Percentiles rank a stretch among this genome's conserved stretches.
These are phyloP conservation scores for Zaprionus inermis DNA, from an alignment of 1,140 invertebrate genomes.

Conservation along the genomic window DNA sequence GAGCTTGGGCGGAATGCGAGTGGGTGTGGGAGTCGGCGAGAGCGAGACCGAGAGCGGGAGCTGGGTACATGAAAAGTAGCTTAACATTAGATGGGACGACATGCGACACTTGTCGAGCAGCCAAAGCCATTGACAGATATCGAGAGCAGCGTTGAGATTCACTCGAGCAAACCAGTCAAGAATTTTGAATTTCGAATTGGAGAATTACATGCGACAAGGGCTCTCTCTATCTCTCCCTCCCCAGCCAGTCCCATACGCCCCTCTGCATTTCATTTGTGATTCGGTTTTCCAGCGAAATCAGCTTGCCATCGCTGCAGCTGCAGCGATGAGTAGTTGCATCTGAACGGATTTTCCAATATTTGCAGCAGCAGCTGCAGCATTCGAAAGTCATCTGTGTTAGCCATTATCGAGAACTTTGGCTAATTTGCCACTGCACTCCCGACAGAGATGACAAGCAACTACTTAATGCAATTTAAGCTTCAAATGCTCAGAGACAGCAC, in stretches of 20 bases:
- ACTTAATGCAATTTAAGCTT: background rate
- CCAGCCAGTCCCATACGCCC: background rate
- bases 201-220: constrained; percentile 1
- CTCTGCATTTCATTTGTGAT: constrained; percentile 5
- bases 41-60: background rate
- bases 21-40: background rate
- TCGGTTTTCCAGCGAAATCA: constrained; percentile 1
- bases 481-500: background rate
- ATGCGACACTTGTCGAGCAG: constrained; percentile 72
- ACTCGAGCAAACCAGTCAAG: constrained; percentile 23
- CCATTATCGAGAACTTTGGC: constrained; percentile 2
- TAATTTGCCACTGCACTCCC: background rate
- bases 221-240: background rate
- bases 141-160: constrained; percentile 40
- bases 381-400: background rate
- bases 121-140: constrained; percentile 60
- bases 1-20: background rate
- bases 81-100: constrained; percentile 75
- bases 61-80: constrained; percentile 76
- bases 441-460: background rate
- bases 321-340: background rate
- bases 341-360: constrained; percentile 9
- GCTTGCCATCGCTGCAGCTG: background rate
- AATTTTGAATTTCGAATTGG: constrained; percentile 37
- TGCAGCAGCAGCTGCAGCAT: background rate